Conservation (phyloP, 1,140 invertebrate species). For the Lepidurus arcticus region DNA sequence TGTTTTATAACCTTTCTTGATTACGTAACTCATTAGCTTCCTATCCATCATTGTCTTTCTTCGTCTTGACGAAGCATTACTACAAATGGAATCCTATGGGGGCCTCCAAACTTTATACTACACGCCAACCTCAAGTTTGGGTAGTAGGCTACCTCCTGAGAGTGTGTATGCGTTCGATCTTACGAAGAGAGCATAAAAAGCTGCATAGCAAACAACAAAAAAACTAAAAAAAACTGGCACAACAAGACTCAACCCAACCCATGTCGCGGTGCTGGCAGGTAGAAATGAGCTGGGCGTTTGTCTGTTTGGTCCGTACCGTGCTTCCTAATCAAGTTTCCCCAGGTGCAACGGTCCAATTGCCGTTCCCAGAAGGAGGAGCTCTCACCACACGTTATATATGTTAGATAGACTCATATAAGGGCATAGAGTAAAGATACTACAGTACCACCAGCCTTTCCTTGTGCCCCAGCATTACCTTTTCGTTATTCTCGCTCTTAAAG, state of each 20-base stretch:
- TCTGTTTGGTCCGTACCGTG: not conserved
- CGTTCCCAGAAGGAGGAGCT: slow-evolving; percentile 16
- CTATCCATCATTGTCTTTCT: no score
- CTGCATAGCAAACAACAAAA: not conserved
- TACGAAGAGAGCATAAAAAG: not conserved
- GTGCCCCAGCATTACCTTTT: not conserved
- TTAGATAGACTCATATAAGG: slow-evolving; percentile 14
- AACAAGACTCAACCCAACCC: not conserved
- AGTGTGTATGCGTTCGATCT: no score
- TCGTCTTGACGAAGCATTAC: no score
- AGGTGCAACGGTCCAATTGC: slow-evolving; percentile 21
- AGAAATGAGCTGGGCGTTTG: slow-evolving; percentile 12
- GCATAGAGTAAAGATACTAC: not conserved
- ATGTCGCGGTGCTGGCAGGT: not conserved
- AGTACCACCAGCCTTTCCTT: not conserved
- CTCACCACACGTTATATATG: slow-evolving; percentile 7
- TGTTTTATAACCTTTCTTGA: no score
- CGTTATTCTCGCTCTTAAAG: no score
- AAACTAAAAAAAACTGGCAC: not conserved
- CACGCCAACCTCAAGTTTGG: no score
- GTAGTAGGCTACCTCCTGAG: no score
- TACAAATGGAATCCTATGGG: no score
- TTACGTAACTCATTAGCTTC: no score
- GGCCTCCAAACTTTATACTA: no score
- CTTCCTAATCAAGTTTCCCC: slow-evolving; percentile 19